Conservation (phyloP, 2,888 invertebrate species). For the Eristalis intricaria region DNA sequence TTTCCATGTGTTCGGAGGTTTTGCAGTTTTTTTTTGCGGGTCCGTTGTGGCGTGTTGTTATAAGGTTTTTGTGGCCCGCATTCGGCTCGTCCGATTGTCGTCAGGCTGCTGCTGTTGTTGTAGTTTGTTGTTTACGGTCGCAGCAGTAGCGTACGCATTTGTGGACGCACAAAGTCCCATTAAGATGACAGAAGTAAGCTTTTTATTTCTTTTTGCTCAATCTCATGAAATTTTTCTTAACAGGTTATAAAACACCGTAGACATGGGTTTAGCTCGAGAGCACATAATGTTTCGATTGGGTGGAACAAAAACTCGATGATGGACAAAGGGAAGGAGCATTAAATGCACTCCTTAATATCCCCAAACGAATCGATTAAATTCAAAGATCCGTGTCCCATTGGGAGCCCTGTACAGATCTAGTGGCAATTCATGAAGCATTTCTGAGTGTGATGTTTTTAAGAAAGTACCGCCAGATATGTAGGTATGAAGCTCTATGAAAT, state of each 20-base stretch:
- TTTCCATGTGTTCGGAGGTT: slow-evolving; percentile 70
- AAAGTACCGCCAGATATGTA: neutral
- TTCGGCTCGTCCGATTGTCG: slow-evolving; percentile 69
- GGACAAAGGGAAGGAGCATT: slow-evolving; percentile 66
- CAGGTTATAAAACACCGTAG: slow-evolving; percentile 72
- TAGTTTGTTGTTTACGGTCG: slow-evolving; percentile 55
- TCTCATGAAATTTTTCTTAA: slow-evolving; percentile 69
- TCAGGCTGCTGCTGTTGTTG: slow-evolving; percentile 39
- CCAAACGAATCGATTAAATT: slow-evolving; percentile 72
- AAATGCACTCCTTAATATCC: slow-evolving; percentile 72
- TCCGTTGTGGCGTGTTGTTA: slow-evolving; percentile 65
- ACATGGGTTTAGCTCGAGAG: slow-evolving; percentile 65
- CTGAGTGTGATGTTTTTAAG: neutral
- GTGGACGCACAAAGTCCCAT: slow-evolving; percentile 63
- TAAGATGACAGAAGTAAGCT: slow-evolving; percentile 66
- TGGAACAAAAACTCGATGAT: slow-evolving; percentile 69
- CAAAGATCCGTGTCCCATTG: slow-evolving; percentile 65
- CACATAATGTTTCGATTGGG: slow-evolving; percentile 70
- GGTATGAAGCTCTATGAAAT: neutral
- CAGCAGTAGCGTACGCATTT: slow-evolving; percentile 66
- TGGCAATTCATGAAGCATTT: slow-evolving; percentile 51
- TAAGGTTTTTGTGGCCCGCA: slow-evolving; percentile 58
- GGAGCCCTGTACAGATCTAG: slow-evolving; percentile 62
- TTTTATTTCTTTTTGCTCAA: slow-evolving; percentile 57
- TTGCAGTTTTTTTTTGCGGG: slow-evolving; percentile 47